Conservation (phyloP, 2,888 invertebrate species). For the Hypsopygia costalis region DNA sequence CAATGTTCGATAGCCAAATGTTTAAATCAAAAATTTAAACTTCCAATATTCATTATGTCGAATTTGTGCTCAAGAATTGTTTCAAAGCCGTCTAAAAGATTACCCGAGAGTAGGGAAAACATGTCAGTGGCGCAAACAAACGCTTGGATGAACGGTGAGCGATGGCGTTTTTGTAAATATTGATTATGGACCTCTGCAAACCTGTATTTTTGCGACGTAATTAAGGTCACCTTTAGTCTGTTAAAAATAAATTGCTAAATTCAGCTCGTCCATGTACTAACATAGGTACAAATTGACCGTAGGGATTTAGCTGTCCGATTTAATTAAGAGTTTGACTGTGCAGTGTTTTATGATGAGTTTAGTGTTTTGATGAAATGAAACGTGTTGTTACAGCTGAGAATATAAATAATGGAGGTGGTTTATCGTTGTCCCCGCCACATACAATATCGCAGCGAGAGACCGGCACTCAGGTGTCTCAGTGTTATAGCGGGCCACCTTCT, state of each 20-base stretch:
- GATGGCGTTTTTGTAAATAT: constrained; percentile 43
- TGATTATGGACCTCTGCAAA: constrained; percentile 36
- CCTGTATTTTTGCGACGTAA: constrained; percentile 29
- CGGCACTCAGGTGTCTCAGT: constrained; percentile 87
- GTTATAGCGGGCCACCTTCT: constrained; percentile 89
- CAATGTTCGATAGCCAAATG: constrained; percentile 38
- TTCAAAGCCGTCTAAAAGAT: constrained; percentile 87
- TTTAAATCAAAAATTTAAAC: constrained; percentile 27
- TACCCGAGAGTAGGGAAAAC: constrained; percentile 85
- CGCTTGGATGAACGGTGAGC: constrained; percentile 93
- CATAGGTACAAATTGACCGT: not conserved
- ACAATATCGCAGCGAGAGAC: constrained; percentile 85
- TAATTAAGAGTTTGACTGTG: not conserved
- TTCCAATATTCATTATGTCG: constrained; percentile 77
- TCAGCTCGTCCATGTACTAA: constrained; percentile 13
- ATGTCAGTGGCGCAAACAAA: constrained; percentile 91
- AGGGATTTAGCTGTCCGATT: not conserved
- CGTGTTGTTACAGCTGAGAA: constrained; percentile 82
- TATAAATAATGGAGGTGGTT: constrained; percentile 87
- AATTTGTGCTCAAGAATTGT: constrained; percentile 89
- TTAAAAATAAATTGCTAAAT: constrained; percentile 8
- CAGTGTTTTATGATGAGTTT: not conserved
- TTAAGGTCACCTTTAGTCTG: constrained; percentile 18
- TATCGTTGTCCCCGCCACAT: constrained; percentile 87
- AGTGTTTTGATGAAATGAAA: not conserved